Conservation (phyloP, 2,888 invertebrate genomes). For the Eupithecia subfuscata region DNA sequence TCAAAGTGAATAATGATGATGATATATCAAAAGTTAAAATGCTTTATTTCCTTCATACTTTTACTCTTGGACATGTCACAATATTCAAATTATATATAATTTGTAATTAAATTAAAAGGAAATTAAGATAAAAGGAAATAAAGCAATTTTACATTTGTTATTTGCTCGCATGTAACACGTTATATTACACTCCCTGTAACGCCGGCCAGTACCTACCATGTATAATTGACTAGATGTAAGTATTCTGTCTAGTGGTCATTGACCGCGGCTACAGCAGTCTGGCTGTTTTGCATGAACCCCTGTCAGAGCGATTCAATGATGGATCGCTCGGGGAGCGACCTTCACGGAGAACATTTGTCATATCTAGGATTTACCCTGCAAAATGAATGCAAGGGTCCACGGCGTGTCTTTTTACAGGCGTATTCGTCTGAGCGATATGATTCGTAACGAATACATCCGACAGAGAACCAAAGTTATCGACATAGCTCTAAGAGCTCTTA, state of each 20-base stretch:
- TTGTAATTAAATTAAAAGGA: no score
- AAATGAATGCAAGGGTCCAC: constrained; percentile 35
- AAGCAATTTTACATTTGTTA: no score
- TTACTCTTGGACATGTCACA: no score
- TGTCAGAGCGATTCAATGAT: constrained; percentile 56
- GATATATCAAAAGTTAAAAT: no score
- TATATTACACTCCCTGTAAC: neutral
- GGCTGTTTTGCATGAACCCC: constrained; percentile 48
- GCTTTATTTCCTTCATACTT: no score
- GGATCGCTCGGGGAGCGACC: constrained; percentile 43
- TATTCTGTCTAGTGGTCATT: constrained; percentile 6
- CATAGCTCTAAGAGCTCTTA: no score
- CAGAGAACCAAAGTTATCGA: no score
- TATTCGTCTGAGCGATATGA: neutral
- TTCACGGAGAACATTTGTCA: constrained; percentile 41
- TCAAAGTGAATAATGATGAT: no score
- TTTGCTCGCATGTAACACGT: no score
- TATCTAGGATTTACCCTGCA: constrained; percentile 40
- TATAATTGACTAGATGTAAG: neutral
- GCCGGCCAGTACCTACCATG: neutral
- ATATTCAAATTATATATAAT: no score
- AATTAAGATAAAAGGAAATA: no score
- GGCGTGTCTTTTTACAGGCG: constrained; percentile 18
- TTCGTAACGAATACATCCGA: no score
- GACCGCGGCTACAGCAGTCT: constrained; percentile 28